phyloP scores from a whole-genome alignment of 2,888 invertebrate genomes.

The Clusia tigrina region DNA sequence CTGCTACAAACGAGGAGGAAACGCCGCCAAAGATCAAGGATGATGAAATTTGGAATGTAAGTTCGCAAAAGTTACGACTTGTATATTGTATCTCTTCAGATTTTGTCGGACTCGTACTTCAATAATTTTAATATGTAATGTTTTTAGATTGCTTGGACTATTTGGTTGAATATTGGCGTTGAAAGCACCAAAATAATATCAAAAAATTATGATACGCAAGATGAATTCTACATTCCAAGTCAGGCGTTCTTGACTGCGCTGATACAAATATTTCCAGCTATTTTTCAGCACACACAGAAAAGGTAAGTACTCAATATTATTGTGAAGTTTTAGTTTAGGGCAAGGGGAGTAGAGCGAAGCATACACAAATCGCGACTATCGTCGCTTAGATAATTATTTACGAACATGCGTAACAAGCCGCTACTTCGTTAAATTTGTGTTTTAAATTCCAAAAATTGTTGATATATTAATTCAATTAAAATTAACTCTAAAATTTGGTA shows the following conservation, averaged over 20 bases:
- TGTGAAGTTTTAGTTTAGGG: background rate
- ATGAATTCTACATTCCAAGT: slow-evolving; percentile 84
- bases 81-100: background rate
- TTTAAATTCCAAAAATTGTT: too few relatives aligned
- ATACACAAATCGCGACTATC: too few relatives aligned
- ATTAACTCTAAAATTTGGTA: too few relatives aligned
- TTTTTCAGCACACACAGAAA: slow-evolving; percentile 87
- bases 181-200: slow-evolving; percentile 72
- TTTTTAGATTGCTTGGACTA: slow-evolving; percentile 75
- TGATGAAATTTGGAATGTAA: slow-evolving; percentile 75
- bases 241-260: slow-evolving; percentile 93
- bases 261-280: slow-evolving; percentile 93
- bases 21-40: slow-evolving; percentile 61
- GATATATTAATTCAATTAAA: too few relatives aligned
- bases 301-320: slow-evolving; percentile 69
- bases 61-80: slow-evolving; percentile 27
- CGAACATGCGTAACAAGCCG: too few relatives aligned
- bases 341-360: background rate
- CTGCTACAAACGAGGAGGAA: slow-evolving; percentile 45
- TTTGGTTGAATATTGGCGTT: slow-evolving; percentile 88
- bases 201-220: slow-evolving; percentile 56
- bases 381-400: too few relatives aligned
- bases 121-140: slow-evolving; percentile 8
- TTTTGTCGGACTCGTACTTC: slow-evolving; percentile 7
- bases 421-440: too few relatives aligned